phyloP scores from a whole-genome alignment of 2,797 vertebrate species.

The Remorina albescens region DNA sequence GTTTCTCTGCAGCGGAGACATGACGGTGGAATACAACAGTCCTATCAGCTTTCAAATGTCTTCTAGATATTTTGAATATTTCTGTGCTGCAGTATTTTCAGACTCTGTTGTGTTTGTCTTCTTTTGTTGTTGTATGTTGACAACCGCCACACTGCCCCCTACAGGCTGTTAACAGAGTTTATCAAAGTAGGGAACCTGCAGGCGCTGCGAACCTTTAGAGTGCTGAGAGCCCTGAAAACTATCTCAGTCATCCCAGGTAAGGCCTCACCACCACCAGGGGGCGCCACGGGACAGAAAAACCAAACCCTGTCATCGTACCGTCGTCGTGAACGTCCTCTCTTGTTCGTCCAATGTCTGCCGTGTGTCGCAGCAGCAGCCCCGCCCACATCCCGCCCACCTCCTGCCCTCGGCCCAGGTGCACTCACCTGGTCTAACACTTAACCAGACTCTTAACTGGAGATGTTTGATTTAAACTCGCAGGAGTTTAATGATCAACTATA shows the following conservation, averaged over 20 bases:
- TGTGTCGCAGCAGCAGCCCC: constrained; percentile 57
- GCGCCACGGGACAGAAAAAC: constrained; percentile 24
- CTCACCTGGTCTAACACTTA: constrained; percentile 44
- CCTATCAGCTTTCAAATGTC: neutral
- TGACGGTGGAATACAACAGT: too few relatives aligned
- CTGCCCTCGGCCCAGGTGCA: constrained; percentile 39
- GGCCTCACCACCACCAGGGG: constrained; percentile 81
- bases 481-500: neutral
- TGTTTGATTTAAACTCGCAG: neutral
- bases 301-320: constrained; percentile 83
- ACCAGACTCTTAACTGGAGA: constrained; percentile 36
- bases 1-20: too few relatives aligned
- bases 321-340: constrained; percentile 84
- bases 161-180: constrained; percentile 99
- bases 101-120: constrained; percentile 68
- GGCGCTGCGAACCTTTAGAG: constrained; percentile 99
- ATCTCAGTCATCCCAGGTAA: constrained; percentile 99
- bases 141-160: constrained; percentile 84
- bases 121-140: constrained; percentile 70
- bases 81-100: constrained; percentile 44
- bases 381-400: constrained; percentile 36
- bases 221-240: constrained; percentile 99
- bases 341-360: constrained; percentile 63
- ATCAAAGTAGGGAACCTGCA: constrained; percentile 98
- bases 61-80: neutral